These are phyloP conservation scores for Sclerurus mexicanus DNA, from an alignment of 2,113 vertebrate species.

Conservation along the genomic window DNA sequence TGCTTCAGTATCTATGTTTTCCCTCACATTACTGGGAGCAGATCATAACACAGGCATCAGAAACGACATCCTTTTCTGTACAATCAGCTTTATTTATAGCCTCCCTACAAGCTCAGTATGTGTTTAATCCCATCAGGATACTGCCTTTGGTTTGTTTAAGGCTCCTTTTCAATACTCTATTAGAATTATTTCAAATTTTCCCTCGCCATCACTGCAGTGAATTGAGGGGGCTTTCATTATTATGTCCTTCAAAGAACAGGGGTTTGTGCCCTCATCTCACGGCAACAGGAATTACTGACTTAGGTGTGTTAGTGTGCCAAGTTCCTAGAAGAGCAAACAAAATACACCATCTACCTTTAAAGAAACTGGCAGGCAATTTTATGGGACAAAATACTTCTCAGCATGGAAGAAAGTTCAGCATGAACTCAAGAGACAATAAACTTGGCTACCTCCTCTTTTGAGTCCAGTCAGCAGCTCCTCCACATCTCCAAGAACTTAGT, in stretches of 20 bases:
- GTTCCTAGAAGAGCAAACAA: background rate
- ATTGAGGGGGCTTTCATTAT: rapidly evolving
- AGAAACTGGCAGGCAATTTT: background rate
- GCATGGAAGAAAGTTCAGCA: background rate
- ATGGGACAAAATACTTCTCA: background rate
- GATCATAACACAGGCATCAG: background rate
- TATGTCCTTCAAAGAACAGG: background rate
- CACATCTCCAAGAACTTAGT: background rate
- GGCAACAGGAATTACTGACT: background rate
- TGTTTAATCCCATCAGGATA: background rate
- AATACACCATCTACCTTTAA: background rate
- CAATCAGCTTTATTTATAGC: background rate
- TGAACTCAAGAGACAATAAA: background rate
- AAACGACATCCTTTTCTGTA: background rate
- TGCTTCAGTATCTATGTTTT: background rate
- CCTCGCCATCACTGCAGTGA: background rate
- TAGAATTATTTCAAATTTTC: background rate
- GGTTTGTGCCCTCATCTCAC: background rate
- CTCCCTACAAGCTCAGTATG: background rate
- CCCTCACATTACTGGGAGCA: background rate
- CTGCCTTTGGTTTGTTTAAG: background rate
- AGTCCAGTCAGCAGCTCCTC: background rate
- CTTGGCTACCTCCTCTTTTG: background rate
- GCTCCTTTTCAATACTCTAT: background rate
- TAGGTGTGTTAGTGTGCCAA: rapidly evolving